Percentiles rank a stretch among this genome's conserved stretches.
These are phyloP conservation scores for Elachura formosa DNA, from an alignment of 2,113 vertebrate genomes.

Conservation along the genomic window DNA sequence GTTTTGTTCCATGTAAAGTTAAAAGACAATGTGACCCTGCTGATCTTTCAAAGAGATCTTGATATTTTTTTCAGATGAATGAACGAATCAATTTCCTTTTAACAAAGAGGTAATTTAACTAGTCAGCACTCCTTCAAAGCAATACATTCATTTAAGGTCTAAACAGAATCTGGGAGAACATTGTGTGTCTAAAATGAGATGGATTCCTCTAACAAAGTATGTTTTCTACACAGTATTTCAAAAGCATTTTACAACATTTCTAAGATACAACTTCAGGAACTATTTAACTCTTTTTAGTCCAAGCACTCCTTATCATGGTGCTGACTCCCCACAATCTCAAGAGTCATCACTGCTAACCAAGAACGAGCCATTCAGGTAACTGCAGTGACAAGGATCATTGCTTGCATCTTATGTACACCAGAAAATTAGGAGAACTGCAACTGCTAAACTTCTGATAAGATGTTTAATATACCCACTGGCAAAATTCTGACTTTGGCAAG, in stretches of 20 bases:
- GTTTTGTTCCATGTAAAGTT: background rate
- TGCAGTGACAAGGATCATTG: background rate
- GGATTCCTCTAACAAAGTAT: background rate
- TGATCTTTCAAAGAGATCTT: conserved; percentile 21
- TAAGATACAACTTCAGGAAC: background rate
- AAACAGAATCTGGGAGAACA: background rate
- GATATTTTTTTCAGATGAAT: conserved; percentile 29
- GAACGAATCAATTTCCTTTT: conserved; percentile 20
- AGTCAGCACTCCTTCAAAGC: conserved; percentile 27
- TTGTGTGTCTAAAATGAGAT: background rate
- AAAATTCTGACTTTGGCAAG: background rate
- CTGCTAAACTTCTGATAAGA: background rate
- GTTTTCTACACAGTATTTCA: background rate
- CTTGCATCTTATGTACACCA: background rate
- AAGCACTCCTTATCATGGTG: background rate
- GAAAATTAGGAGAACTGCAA: background rate
- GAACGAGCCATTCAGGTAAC: background rate
- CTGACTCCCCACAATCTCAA: background rate
- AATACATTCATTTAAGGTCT: background rate
- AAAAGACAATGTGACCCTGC: background rate
- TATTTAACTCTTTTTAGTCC: background rate
- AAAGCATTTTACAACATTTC: background rate
- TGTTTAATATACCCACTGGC: background rate
- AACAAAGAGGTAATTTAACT: conserved; percentile 45
- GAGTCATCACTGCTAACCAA: background rate